A percentile compares a stretch with the other conserved stretches of the same genome.
phyloP scores from a whole-genome alignment of 2,797 vertebrate species.

The Vespertilio murinus region DNA sequence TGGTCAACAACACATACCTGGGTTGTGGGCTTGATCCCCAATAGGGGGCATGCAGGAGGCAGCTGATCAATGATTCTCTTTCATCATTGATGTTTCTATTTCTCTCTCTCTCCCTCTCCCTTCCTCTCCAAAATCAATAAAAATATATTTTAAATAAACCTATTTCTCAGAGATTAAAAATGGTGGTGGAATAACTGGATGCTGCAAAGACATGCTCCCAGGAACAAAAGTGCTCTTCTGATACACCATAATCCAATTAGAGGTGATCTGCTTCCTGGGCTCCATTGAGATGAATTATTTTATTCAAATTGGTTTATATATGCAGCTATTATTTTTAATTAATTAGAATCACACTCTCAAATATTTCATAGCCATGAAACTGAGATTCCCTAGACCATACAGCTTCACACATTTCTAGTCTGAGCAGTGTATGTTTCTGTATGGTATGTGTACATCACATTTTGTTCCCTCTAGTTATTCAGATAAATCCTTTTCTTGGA shows the following conservation, averaged over 20 bases:
- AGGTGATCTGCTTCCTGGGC: neutral
- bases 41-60: no score
- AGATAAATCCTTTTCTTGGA: neutral
- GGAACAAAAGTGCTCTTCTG: neutral
- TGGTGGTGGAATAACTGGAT: no score
- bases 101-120: no score
- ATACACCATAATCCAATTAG: neutral
- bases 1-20: no score
- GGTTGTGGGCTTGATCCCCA: no score
- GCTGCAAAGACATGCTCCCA: no score
- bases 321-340: constrained; percentile 21
- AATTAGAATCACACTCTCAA: constrained; percentile 1
- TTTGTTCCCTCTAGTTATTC: constrained; percentile 9
- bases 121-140: no score
- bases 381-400: neutral
- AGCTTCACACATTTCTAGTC: neutral
- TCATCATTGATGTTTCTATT: no score
- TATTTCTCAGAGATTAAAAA: no score
- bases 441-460: neutral
- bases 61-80: no score
- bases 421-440: neutral
- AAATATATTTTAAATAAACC: no score
- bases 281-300: neutral
- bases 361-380: neutral
- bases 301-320: neutral